Evolutionary conservation across 2,888 invertebrate genomes (phyloP).

Genomic region (Amiota mariae): DNA sequence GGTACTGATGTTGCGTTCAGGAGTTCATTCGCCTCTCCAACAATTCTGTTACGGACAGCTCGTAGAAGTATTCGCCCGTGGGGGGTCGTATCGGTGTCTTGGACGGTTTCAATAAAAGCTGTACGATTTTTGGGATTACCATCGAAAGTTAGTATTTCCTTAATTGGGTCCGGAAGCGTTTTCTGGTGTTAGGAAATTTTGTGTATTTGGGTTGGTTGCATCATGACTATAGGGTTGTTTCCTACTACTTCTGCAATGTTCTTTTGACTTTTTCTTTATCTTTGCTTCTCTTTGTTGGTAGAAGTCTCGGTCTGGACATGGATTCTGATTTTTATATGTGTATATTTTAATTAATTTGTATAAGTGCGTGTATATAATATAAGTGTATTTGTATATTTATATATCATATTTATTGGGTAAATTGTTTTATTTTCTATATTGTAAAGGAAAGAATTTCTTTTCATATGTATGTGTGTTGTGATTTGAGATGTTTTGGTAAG

Average conservation of each 20-base stretch:
- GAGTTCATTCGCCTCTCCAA: constrained; percentile 4
- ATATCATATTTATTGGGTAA: too few species aligned
- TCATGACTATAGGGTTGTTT: not conserved
- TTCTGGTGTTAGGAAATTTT: not conserved
- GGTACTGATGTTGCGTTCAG: not conserved
- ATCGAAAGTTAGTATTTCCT: not conserved
- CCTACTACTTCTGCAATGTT: not conserved
- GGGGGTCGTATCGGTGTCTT: not conserved
- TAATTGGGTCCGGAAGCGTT: not conserved
- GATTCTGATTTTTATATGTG: too few species aligned
- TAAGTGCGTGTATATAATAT: too few species aligned
- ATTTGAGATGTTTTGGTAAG: too few species aligned
- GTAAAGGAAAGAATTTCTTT: too few species aligned
- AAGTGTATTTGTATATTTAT: not conserved
- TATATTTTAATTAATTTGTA: too few species aligned
- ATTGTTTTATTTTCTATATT: not conserved
- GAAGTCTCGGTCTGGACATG: not conserved
- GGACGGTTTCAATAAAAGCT: not conserved
- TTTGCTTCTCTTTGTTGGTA: not conserved
- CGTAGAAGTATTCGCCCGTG: constrained; percentile 5
- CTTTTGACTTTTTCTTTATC: not conserved
- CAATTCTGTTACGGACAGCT: constrained; percentile 9
- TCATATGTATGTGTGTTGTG: too few species aligned
- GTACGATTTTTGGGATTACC: not conserved
- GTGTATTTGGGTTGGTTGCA: not conserved